phyloP scores from a whole-genome alignment of 2,113 vertebrate genomes.

The Thomomys bottae region DNA sequence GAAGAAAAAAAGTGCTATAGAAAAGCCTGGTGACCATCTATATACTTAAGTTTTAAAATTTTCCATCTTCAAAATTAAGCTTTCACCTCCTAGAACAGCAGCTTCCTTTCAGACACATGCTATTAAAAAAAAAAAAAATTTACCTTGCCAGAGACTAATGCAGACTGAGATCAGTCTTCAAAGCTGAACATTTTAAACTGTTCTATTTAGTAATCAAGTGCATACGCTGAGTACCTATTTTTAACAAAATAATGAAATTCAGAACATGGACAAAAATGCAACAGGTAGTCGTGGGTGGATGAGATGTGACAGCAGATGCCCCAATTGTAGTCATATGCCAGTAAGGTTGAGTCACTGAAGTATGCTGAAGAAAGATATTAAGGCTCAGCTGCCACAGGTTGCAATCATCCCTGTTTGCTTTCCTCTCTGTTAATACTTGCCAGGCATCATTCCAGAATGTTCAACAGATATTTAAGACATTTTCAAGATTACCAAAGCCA shows the following conservation, averaged over 20 bases:
- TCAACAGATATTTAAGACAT: conserved; percentile 54
- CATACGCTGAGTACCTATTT: conserved; percentile 67
- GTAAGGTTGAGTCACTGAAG: conserved; percentile 71
- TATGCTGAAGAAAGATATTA: conserved; percentile 56
- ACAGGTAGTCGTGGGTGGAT: conserved; percentile 75
- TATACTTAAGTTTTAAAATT: conserved; percentile 10
- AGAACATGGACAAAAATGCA: conserved; percentile 72
- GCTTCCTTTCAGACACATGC: conserved; percentile 10
- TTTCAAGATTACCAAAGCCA: conserved; percentile 66
- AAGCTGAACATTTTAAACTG: conserved; percentile 50
- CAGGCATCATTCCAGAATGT: conserved; percentile 63
- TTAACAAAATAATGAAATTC: conserved; percentile 76
- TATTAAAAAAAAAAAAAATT: neutral
- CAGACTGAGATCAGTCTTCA: conserved; percentile 39
- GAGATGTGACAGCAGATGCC: conserved; percentile 79
- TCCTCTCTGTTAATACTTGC: conserved; percentile 31
- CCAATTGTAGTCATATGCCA: conserved; percentile 68
- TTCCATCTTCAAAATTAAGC: conserved; percentile 48
- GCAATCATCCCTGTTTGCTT: conserved; percentile 45
- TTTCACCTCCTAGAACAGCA: neutral
- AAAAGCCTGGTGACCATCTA: conserved; percentile 19
- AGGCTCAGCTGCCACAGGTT: conserved; percentile 67
- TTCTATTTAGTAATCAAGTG: conserved; percentile 67
- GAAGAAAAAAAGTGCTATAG: conserved; percentile 17
- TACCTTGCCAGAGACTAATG: neutral